Evolutionary conservation across 2,888 invertebrate genomes (phyloP).

Genomic region (Cantharis nigra): DNA sequence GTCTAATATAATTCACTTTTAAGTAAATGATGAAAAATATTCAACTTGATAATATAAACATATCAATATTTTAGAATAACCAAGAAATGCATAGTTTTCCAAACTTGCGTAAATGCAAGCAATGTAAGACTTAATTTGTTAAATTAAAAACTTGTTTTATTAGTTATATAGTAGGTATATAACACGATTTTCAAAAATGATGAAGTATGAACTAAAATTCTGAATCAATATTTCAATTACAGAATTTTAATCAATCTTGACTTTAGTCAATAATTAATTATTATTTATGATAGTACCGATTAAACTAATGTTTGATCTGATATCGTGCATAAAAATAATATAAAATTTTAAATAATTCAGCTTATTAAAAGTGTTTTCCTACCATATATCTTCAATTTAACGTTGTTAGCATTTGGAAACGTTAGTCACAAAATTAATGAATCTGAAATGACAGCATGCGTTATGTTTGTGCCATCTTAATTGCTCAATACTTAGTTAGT

Average conservation of each 20-base stretch:
- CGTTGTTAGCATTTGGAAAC: constrained; percentile 42
- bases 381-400: not conserved
- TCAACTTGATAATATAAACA: not conserved
- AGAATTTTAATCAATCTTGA: not conserved
- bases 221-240: too few species aligned
- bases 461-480: constrained; percentile 45
- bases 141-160: too few species aligned
- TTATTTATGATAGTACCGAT: too few species aligned
- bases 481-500: constrained; percentile 43
- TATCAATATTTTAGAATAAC: too few species aligned
- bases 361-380: not conserved
- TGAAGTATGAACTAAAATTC: too few species aligned
- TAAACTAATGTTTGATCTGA: not conserved
- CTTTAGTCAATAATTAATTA: not conserved
- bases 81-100: too few species aligned
- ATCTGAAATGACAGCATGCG: constrained; percentile 38
- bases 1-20: not conserved
- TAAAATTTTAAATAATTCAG: not conserved
- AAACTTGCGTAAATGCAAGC: too few species aligned
- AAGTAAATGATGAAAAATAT: not conserved
- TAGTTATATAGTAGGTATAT: too few species aligned
- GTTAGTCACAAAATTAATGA: constrained; percentile 48
- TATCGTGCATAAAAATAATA: not conserved
- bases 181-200: too few species aligned
- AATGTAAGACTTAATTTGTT: too few species aligned